phyloP scores from a whole-genome alignment of 1,140 invertebrate genomes.

The Mesaphorura yosii region DNA sequence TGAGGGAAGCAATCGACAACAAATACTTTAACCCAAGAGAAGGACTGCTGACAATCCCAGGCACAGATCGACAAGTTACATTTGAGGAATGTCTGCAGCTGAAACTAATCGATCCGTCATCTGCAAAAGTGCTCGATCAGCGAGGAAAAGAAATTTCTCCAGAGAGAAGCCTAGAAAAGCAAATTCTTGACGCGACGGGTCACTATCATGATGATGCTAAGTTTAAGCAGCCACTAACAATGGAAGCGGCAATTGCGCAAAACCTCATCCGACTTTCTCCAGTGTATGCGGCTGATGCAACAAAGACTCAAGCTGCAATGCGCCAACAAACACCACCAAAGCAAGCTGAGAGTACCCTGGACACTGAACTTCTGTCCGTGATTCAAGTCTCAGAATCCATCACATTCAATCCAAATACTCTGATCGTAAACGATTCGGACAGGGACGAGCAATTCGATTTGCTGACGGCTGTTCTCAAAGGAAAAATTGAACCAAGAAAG shows the following conservation, averaged over 20 bases:
- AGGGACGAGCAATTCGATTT: conserved; percentile 45
- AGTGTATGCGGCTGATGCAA: too few relatives aligned
- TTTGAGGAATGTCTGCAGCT: conserved; percentile 77
- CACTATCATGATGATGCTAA: conserved; percentile 50
- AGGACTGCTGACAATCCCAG: conserved; percentile 75
- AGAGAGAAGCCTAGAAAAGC: conserved; percentile 59
- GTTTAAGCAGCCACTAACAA: neutral
- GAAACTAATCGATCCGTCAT: conserved; percentile 69
- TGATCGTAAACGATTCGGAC: conserved; percentile 3
- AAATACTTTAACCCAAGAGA: conserved; percentile 64
- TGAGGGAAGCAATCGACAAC: conserved; percentile 62
- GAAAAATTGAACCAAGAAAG: conserved; percentile 50
- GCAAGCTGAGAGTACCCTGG: neutral
- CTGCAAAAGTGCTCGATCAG: conserved; percentile 63
- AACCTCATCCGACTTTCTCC: conserved; percentile 32
- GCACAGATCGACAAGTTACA: conserved; percentile 68
- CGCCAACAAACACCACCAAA: neutral
- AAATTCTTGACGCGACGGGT: conserved; percentile 63
- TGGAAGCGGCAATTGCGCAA: conserved; percentile 61
- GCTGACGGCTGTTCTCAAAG: conserved; percentile 54
- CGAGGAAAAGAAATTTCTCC: conserved; percentile 56
- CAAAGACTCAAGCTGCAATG: neutral
- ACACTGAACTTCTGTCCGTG: neutral
- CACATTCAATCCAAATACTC: conserved; percentile 14
- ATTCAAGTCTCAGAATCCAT: conserved; percentile 14